Percentiles rank a stretch among this genome's conserved stretches.
phyloP scores from a whole-genome alignment of 2,113 vertebrate species.

The Delphinus delphis region DNA sequence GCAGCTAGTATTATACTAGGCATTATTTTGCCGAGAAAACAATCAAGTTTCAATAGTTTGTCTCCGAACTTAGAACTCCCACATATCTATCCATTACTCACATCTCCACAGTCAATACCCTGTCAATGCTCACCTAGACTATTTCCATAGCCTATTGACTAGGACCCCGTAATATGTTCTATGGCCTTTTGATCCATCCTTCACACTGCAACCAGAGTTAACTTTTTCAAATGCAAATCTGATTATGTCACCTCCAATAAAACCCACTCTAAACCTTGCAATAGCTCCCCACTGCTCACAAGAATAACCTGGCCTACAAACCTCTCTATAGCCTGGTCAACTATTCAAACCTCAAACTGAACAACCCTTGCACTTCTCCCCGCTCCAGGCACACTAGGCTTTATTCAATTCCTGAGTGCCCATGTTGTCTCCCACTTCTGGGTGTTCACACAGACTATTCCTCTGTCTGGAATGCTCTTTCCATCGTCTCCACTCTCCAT shows the following conservation, averaged over 20 bases:
- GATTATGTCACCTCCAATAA: neutral
- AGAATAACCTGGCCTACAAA: neutral
- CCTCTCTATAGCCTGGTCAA: neutral
- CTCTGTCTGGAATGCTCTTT: neutral
- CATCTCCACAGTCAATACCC: neutral
- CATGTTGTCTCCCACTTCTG: neutral
- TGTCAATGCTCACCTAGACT: neutral
- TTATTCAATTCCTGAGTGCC: neutral
- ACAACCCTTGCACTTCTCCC: neutral
- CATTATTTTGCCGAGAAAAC: neutral
- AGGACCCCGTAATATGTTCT: neutral
- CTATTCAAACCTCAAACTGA: neutral
- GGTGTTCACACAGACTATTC: neutral
- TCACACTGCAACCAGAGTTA: neutral
- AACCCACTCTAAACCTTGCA: neutral
- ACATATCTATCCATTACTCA: neutral
- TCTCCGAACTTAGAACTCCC: neutral
- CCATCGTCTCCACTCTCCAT: neutral
- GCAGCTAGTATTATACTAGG: neutral
- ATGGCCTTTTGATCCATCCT: neutral
- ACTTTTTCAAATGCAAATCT: neutral
- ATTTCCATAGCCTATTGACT: neutral
- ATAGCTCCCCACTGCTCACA: neutral
- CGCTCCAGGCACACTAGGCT: rapidly evolving
- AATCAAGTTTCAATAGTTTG: neutral